A percentile compares a stretch with the other conserved stretches of the same genome.
These are phyloP conservation scores for Oscheius sp. DNA, from an alignment of 2,888 invertebrate species.

Conservation along the genomic window DNA sequence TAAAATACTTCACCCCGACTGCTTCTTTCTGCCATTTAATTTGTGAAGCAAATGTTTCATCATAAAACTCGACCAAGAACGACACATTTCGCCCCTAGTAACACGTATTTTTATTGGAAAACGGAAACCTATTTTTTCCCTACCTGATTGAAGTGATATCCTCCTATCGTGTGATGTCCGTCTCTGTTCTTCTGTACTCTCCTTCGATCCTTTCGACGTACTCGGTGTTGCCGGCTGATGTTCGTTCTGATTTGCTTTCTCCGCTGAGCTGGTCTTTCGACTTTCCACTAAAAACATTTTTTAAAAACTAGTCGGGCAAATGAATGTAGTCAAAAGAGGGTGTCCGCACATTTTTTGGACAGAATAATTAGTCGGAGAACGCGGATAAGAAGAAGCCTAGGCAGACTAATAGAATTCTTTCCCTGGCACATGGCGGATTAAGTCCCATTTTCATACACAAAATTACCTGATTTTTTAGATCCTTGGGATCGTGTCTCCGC, in stretches of 20 bases:
- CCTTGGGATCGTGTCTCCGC: not conserved
- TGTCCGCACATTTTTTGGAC: too few relatives aligned
- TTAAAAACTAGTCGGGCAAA: not conserved
- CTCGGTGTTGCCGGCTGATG: constrained; percentile 36
- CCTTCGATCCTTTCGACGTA: constrained; percentile 32
- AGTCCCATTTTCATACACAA: not conserved
- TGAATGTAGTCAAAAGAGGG: too few relatives aligned
- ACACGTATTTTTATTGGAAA: not conserved
- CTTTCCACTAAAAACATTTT: not conserved
- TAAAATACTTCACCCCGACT: too few relatives aligned
- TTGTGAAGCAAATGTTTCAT: too few relatives aligned
- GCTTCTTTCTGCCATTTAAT: too few relatives aligned
- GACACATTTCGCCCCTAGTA: too few relatives aligned
- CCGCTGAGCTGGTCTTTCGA: not conserved
- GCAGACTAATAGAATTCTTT: too few relatives aligned
- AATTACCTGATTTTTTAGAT: not conserved
- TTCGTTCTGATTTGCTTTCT: not conserved
- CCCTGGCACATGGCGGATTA: not conserved
- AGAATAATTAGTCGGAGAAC: too few relatives aligned
- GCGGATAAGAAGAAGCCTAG: too few relatives aligned
- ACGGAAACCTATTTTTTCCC: not conserved
- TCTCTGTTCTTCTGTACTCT: constrained; percentile 17
- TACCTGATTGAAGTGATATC: constrained; percentile 3
- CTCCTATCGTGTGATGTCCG: constrained; percentile 27
- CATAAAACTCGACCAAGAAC: too few relatives aligned